Evolutionary conservation across 2,888 invertebrate species (phyloP).

Genomic region (Chloroclysta siterata): DNA sequence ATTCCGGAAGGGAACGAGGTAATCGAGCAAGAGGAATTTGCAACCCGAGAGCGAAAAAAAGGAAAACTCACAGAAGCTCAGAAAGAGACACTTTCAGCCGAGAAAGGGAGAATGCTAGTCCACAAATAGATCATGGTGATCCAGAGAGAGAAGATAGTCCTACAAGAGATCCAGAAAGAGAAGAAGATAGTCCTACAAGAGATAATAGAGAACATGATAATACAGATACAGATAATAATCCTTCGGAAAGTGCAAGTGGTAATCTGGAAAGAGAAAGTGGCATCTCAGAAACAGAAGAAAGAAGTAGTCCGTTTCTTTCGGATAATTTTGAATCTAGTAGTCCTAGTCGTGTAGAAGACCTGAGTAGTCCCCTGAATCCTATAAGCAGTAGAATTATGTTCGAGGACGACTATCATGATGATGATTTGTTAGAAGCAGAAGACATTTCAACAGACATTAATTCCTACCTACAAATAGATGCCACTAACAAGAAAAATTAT

Average conservation of each 20-base stretch:
- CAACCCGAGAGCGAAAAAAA: no score
- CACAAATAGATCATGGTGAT: not conserved
- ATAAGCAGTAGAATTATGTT: slow-evolving; percentile 11
- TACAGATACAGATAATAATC: no score
- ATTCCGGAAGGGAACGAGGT: no score
- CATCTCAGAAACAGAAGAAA: not conserved
- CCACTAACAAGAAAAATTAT: not conserved
- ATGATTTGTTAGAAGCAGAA: slow-evolving; percentile 18
- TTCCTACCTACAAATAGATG: no score
- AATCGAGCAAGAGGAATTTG: no score
- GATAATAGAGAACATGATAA: not conserved
- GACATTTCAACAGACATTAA: slow-evolving; percentile 14
- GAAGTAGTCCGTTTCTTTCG: not conserved
- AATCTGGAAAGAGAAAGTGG: not conserved
- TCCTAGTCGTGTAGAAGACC: not conserved
- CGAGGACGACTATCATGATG: slow-evolving; percentile 29
- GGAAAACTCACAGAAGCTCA: no score
- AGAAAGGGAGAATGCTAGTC: not conserved
- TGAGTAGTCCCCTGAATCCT: slow-evolving; percentile 3
- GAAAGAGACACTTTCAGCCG: no score
- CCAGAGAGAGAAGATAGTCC: not conserved
- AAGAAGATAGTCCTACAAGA: not conserved
- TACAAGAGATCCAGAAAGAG: not conserved
- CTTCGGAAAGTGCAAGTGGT: not conserved
- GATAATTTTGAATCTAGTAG: not conserved